phyloP scores from a whole-genome alignment of 2,888 invertebrate genomes.

The Clistopyga incitator region DNA sequence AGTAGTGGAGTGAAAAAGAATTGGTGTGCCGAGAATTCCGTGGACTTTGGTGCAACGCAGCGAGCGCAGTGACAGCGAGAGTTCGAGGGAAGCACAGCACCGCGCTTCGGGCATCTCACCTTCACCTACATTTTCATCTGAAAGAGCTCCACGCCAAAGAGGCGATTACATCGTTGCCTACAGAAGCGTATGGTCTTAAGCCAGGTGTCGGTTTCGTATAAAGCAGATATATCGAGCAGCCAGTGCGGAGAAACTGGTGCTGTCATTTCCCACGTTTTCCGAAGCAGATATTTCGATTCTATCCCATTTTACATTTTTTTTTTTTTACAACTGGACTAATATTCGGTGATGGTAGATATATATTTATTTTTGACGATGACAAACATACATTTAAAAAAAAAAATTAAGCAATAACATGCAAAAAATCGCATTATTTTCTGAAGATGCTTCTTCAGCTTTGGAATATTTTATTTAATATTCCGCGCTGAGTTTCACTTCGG shows the following conservation, averaged over 20 bases:
- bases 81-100: constrained; percentile 16
- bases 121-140: constrained; percentile 69
- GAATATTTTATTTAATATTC: too few relatives aligned
- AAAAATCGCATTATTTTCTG: too few relatives aligned
- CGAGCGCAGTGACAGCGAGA: constrained; percentile 31
- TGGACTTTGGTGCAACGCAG: constrained; percentile 39
- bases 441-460: neutral
- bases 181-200: constrained; percentile 19
- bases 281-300: too few relatives aligned
- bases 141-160: constrained; percentile 41
- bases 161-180: constrained; percentile 16
- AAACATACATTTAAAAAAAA: too few relatives aligned
- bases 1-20: constrained; percentile 4
- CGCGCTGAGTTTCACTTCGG: too few relatives aligned
- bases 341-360: too few relatives aligned
- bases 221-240: neutral
- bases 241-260: neutral
- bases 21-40: constrained; percentile 10
- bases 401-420: too few relatives aligned
- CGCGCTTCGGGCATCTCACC: constrained; percentile 63
- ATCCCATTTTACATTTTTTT: too few relatives aligned
- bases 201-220: constrained; percentile 12
- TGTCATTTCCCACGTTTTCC: too few relatives aligned
- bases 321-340: too few relatives aligned
- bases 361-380: neutral